Percentiles rank a stretch among this genome's conserved stretches.
Conservation (phyloP, 2,888 invertebrate genomes). For the Silvanus unidentatus region DNA sequence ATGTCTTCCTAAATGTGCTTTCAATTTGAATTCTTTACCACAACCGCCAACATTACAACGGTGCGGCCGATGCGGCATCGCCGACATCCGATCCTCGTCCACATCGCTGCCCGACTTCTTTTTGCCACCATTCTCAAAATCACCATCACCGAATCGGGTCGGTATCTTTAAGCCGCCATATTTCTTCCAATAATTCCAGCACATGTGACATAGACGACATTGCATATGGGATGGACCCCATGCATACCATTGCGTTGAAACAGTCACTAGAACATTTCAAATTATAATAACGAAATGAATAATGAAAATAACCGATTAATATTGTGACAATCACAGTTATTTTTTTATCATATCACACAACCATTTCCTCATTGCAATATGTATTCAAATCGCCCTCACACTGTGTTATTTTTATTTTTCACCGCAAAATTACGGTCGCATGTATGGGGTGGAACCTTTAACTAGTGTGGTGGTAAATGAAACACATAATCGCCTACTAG, state of each 20-base stretch:
- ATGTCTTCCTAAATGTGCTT: conserved; percentile 89
- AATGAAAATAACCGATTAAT: too few relatives aligned
- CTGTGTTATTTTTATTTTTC: too few relatives aligned
- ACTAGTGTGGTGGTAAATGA: too few relatives aligned
- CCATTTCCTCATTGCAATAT: too few relatives aligned
- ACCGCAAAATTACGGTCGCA: too few relatives aligned
- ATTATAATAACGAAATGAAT: not conserved
- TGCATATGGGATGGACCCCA: conserved; percentile 94
- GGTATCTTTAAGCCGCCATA: conserved; percentile 90
- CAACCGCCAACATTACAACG: conserved; percentile 89
- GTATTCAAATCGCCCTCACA: too few relatives aligned
- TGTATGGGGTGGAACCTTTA: too few relatives aligned
- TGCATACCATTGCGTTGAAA: conserved; percentile 88
- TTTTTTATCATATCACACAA: too few relatives aligned
- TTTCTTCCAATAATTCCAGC: conserved; percentile 98
- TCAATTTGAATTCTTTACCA: conserved; percentile 93
- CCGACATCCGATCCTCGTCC: conserved; percentile 50
- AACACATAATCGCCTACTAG: too few relatives aligned
- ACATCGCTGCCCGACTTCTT: conserved; percentile 45
- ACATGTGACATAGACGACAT: conserved; percentile 85
- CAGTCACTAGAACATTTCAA: conserved; percentile 49
- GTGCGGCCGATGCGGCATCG: conserved; percentile 66
- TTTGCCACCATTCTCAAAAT: conserved; percentile 46
- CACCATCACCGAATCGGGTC: conserved; percentile 51
- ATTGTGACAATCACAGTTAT: too few relatives aligned